Conservation (phyloP, 2,797 vertebrate genomes). For the Peromyscus attwateri region DNA sequence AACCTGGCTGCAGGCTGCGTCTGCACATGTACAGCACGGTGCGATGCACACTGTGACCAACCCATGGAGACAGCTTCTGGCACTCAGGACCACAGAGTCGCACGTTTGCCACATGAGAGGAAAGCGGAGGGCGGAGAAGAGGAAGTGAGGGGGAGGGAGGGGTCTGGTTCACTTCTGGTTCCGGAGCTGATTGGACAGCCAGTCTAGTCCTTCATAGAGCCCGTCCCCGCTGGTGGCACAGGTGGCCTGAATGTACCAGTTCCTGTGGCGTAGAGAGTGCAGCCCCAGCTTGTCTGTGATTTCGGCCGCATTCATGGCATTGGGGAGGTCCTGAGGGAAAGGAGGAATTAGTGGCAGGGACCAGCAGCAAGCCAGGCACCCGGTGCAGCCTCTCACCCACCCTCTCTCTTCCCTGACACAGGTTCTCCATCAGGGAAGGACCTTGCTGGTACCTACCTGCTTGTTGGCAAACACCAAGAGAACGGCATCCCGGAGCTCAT, state of each 20-base stretch:
- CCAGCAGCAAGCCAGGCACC: background rate
- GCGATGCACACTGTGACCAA: slow-evolving; percentile 90
- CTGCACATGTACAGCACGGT: slow-evolving; percentile 90
- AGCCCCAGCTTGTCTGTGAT: slow-evolving; percentile 98
- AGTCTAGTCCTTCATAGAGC: slow-evolving; percentile 99
- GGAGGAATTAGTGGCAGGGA: slow-evolving; percentile 44
- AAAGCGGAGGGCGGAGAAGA: slow-evolving; percentile 87
- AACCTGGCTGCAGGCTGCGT: slow-evolving; percentile 90
- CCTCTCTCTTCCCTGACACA: background rate
- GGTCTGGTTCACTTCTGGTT: slow-evolving; percentile 92
- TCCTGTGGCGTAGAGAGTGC: slow-evolving; percentile 94
- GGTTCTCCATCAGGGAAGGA: background rate
- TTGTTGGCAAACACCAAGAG: slow-evolving; percentile 98
- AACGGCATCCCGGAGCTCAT: slow-evolving; percentile 96
- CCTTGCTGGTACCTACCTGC: slow-evolving; percentile 90
- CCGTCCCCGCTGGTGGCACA: slow-evolving; percentile 97
- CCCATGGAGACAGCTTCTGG: slow-evolving; percentile 92
- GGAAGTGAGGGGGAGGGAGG: slow-evolving; percentile 70
- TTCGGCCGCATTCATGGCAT: slow-evolving; percentile 98
- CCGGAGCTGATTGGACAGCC: slow-evolving; percentile 97
- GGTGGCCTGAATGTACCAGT: slow-evolving; percentile 99
- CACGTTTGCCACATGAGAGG: slow-evolving; percentile 92
- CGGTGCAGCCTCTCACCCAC: background rate
- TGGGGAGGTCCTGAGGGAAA: slow-evolving; percentile 94
- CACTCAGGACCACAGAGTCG: slow-evolving; percentile 91